Evolutionary conservation across 53 echinoderm and acorn worm species (phyloP), one percentile per base, ranked within the genome.

Genomic region (Hippasteria phrygiana): DNA sequence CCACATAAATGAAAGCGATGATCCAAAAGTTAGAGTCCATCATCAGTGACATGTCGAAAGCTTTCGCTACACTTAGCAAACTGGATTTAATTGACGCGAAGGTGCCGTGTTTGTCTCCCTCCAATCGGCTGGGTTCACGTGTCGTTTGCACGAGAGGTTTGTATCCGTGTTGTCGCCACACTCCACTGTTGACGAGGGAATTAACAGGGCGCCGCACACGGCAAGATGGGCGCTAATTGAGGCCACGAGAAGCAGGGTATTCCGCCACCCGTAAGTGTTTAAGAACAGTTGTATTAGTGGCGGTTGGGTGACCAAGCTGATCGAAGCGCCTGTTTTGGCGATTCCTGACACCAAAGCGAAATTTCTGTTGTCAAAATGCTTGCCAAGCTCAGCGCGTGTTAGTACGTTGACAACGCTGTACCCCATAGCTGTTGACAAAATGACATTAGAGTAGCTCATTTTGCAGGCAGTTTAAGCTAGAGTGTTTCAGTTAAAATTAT

Each of bases 21-120:
- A 78, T 55, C 78, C 78, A 78, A 38, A 78, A 78, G 32, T 59
- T 34, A 24, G 18, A 56, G 38, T 38, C 56, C 40, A 35, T 78
- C 37, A 78, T 35, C 39, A 78, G 38, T 5, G 55, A 54, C 53
- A 78, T 12, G 26, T 56, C 78, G 14, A 78, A 78, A 9, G 35
- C 34, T 78, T 56, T 13, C 36, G 11, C 17, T 20, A 38, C 1
- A 2, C 38, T 78, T 7, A 1, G 39, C 5, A 11, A 56, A 38
- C 8, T 20, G 9, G 51, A 6, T 56, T 78, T 56, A 5, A 39
- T 5, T 6, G 41, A 0, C 3, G 74, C 40, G 18, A 26, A 7
- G 32, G 2, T 28, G 12, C 53, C 42, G 29, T 4, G 4, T 56
- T 54, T 20, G 39, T 20, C 11, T 42, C 18, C 28, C 17, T 71